These are phyloP conservation scores for Drosophila guanche DNA, from an alignment of 1,140 invertebrate species.

Conservation along the genomic window DNA sequence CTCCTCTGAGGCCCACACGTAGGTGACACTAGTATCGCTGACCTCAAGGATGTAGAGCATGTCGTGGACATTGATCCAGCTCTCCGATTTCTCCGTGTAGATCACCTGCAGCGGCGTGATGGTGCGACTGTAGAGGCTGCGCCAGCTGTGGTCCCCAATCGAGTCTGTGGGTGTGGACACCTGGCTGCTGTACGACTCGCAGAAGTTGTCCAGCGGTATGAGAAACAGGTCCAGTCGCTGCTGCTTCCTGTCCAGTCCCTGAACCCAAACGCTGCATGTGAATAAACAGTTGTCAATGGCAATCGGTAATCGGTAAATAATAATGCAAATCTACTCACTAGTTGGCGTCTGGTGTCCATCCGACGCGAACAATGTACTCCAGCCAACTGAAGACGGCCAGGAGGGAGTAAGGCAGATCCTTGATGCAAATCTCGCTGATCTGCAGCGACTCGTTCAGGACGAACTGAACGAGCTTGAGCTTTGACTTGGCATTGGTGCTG, in stretches of 20 bases:
- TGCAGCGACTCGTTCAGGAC: slow-evolving; percentile 87
- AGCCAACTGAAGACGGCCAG: slow-evolving; percentile 93
- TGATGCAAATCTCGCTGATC: slow-evolving; percentile 87
- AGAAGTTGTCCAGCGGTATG: slow-evolving; percentile 90
- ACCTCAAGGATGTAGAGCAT: slow-evolving; percentile 91
- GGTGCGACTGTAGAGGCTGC: slow-evolving; percentile 70
- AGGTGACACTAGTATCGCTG: slow-evolving; percentile 86
- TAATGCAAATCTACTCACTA: slow-evolving; percentile 87
- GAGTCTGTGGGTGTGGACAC: slow-evolving; percentile 85
- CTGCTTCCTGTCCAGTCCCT: slow-evolving; percentile 93
- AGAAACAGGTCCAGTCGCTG: slow-evolving; percentile 90
- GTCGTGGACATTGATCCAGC: slow-evolving; percentile 97
- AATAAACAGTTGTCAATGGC: background rate
- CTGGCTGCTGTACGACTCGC: slow-evolving; percentile 86
- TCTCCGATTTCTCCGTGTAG: slow-evolving; percentile 88
- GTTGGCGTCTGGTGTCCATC: slow-evolving; percentile 95
- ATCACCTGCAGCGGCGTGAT: slow-evolving; percentile 85
- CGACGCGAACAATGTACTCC: slow-evolving; percentile 96
- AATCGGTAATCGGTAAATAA: background rate
- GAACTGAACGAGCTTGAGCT: slow-evolving; percentile 95
- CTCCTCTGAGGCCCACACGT: slow-evolving; percentile 97
- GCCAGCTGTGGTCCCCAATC: slow-evolving; percentile 82
- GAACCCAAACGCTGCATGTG: slow-evolving; percentile 91
- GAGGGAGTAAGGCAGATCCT: slow-evolving; percentile 90
- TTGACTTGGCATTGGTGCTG: slow-evolving; percentile 94